Conservation (phyloP, 2,113 vertebrate genomes). For the Panthera tigris region DNA sequence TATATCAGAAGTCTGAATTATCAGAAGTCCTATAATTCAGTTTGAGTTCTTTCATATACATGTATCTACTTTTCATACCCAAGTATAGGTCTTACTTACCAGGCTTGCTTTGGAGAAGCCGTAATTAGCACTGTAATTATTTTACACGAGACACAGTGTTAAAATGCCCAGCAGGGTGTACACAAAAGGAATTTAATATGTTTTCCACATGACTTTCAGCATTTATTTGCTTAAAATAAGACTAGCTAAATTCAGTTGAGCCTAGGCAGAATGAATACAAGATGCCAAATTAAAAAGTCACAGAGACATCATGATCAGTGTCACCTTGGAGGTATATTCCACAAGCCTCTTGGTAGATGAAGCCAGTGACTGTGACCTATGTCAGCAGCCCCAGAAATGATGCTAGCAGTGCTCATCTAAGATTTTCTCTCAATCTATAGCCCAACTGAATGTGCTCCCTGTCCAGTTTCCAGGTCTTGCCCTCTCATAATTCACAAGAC, state of each 20-base stretch:
- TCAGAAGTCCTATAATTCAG: too few relatives aligned
- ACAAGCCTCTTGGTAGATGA: not conserved
- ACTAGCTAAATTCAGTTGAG: not conserved
- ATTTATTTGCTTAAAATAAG: slow-evolving; percentile 26
- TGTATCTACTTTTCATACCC: not conserved
- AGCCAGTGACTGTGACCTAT: not conserved
- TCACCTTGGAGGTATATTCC: not conserved
- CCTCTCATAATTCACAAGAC: not conserved
- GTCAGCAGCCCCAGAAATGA: not conserved
- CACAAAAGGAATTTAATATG: not conserved
- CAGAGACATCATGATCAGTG: not conserved
- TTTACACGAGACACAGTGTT: slow-evolving; percentile 3
- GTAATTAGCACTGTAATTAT: slow-evolving; percentile 3
- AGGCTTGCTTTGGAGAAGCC: slow-evolving; percentile 19
- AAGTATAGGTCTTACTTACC: not conserved
- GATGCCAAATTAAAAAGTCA: not conserved
- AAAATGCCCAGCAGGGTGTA: not conserved
- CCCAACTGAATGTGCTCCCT: not conserved
- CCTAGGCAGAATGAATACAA: not conserved
- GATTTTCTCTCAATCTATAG: not conserved
- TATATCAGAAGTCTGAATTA: slow-evolving; percentile 41
- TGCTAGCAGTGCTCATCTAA: not conserved
- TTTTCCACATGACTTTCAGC: not conserved
- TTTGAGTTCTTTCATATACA: not conserved
- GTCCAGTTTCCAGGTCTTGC: not conserved